phyloP scores from a whole-genome alignment of 2,113 vertebrate species.

The Paralichthys olivaceus region DNA sequence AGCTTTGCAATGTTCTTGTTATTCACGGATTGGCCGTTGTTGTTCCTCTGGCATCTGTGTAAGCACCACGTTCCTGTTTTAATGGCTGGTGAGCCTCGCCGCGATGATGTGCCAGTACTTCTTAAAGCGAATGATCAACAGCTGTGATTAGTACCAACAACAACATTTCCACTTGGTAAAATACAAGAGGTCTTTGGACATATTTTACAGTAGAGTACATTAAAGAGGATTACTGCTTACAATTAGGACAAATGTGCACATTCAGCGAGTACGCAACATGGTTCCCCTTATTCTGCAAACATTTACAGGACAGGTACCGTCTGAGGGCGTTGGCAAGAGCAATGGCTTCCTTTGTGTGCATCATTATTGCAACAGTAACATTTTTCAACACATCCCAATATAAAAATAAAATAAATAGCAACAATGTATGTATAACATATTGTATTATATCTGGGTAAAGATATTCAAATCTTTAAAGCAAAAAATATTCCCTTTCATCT shows the following conservation, averaged over 20 bases:
- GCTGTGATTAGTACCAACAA: conserved; percentile 32
- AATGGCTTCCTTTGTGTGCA: conserved; percentile 1
- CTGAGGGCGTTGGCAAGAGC: background rate
- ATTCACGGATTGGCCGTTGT: conserved; percentile 10
- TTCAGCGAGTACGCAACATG: background rate
- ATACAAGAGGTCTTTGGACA: conserved; percentile 39
- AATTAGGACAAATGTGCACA: conserved; percentile 15
- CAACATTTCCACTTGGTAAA: conserved; percentile 19
- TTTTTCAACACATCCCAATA: conserved; percentile 51
- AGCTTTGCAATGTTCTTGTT: conserved; percentile 11
- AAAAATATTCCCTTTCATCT: conserved; percentile 76
- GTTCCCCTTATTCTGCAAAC: conserved; percentile 2
- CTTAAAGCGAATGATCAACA: conserved; percentile 4
- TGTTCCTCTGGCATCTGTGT: conserved; percentile 33
- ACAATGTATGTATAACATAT: conserved; percentile 55
- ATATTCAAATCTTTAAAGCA: conserved; percentile 54
- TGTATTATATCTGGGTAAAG: conserved; percentile 53
- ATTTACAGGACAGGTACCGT: background rate
- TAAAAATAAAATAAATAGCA: conserved; percentile 85
- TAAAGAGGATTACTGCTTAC: conserved; percentile 10
- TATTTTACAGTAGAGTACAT: conserved; percentile 41
- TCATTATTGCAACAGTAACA: conserved; percentile 50
- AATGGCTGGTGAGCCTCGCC: conserved; percentile 6
- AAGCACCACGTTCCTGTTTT: conserved; percentile 47
- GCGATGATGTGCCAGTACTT: conserved; percentile 13